Evolutionary conservation across 2,113 vertebrate species (phyloP).

Genomic region (Cyanoramphus novaezelandiae): DNA sequence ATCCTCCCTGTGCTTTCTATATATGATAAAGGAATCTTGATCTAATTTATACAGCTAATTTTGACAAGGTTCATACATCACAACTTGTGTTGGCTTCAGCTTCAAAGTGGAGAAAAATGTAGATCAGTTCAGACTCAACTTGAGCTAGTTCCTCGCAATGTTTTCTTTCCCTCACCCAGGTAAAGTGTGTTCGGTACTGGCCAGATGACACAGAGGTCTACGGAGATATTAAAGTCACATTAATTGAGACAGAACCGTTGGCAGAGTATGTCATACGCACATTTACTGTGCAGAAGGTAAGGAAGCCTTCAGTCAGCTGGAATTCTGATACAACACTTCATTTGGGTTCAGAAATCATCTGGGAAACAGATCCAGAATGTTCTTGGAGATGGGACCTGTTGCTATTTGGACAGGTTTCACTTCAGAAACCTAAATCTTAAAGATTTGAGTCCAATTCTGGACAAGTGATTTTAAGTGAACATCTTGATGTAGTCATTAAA

Average conservation of each 20-base stretch:
- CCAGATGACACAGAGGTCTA: slow-evolving; percentile 96
- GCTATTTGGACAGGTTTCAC: not conserved
- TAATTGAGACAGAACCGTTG: slow-evolving; percentile 94
- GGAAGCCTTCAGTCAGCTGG: not conserved
- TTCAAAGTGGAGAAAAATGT: not conserved
- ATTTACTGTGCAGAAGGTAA: slow-evolving; percentile 97
- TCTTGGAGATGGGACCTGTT: not conserved
- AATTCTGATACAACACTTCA: not conserved
- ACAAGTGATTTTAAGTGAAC: not conserved
- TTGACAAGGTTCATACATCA: not conserved
- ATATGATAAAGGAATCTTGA: not conserved
- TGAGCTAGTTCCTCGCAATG: not conserved
- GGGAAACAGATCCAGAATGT: not conserved
- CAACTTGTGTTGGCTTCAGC: not conserved
- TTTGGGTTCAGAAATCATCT: not conserved
- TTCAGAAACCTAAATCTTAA: not conserved
- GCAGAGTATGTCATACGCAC: slow-evolving; percentile 96
- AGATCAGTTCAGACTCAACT: not conserved
- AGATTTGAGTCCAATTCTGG: not conserved
- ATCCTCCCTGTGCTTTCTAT: not conserved
- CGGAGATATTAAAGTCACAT: slow-evolving; percentile 94
- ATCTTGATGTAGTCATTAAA: not conserved
- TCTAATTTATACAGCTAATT: not conserved
- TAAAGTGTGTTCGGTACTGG: slow-evolving; percentile 98
- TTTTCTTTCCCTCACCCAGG: slow-evolving; percentile 72